Conservation (phyloP, 2,797 vertebrate genomes). For the Hafferia zeledoni region DNA sequence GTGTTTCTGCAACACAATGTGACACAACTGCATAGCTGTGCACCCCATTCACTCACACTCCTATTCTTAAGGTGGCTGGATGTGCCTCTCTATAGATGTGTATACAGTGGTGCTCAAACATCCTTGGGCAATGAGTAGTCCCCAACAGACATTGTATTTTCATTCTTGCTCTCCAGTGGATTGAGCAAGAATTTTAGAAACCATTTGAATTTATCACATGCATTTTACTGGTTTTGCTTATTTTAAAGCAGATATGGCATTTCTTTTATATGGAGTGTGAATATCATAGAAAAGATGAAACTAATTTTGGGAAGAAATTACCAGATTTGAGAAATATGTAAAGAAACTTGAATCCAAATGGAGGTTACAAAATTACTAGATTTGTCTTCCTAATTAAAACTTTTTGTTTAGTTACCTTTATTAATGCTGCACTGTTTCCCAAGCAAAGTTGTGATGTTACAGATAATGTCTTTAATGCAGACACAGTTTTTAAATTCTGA, state of each 20-base stretch:
- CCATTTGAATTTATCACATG: not conserved
- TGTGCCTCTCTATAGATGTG: not conserved
- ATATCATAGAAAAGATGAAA: not conserved
- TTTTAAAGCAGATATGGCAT: not conserved
- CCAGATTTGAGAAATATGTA: not conserved
- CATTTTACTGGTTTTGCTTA: not conserved
- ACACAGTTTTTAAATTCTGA: constrained; percentile 80
- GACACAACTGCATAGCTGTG: not conserved
- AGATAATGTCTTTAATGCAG: constrained; percentile 78
- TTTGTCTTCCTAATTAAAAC: not conserved
- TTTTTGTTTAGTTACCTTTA: constrained; percentile 67
- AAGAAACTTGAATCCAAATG: not conserved
- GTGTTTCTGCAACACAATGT: not conserved
- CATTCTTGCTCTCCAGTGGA: not conserved
- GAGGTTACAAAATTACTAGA: not conserved
- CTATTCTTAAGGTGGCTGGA: not conserved
- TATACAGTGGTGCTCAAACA: not conserved
- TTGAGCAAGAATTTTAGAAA: not conserved
- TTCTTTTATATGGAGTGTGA: not conserved
- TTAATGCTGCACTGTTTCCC: constrained; percentile 73
- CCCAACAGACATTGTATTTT: not conserved
- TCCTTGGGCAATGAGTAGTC: not conserved
- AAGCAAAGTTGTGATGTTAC: constrained; percentile 74
- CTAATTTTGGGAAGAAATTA: fast-evolving
- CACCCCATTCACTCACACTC: not conserved